A percentile compares a stretch with the other conserved stretches of the same genome.
Evolutionary conservation across 53 echinoderm and acorn worm species (phyloP).

Genomic region (Hippasteria phrygiana): DNA sequence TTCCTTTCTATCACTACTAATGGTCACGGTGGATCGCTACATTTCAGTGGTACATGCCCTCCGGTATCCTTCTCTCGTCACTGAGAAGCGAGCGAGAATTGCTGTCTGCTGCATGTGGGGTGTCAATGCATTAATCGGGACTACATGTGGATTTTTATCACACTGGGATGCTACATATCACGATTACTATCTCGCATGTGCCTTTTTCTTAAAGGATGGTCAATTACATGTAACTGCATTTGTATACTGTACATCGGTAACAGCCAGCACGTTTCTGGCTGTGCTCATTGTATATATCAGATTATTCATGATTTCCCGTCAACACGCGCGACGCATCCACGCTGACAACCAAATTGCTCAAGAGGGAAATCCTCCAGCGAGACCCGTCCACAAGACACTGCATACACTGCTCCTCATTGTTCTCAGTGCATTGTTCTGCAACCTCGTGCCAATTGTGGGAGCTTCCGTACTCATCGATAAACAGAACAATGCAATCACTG

Average conservation of each 20-base stretch:
- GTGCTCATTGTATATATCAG: background rate
- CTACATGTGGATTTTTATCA: background rate
- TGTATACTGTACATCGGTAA: background rate
- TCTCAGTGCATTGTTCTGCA: background rate
- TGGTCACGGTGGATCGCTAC: conserved; percentile 24
- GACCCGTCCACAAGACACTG: background rate
- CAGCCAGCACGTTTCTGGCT: background rate
- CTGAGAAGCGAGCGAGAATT: background rate
- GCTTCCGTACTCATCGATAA: background rate
- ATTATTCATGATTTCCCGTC: conserved; percentile 27
- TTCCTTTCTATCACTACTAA: conserved; percentile 6
- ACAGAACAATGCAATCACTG: too few species aligned
- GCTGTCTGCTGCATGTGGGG: conserved; percentile 7
- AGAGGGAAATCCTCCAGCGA: background rate
- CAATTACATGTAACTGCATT: too few species aligned
- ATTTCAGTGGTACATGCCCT: conserved; percentile 34
- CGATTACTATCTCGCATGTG: background rate
- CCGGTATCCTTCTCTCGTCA: conserved; percentile 8
- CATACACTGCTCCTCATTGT: conserved; percentile 15
- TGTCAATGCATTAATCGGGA: background rate
- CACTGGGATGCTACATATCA: background rate
- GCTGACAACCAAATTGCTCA: background rate
- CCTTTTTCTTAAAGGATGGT: background rate
- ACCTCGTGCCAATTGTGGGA: background rate
- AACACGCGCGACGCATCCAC: conserved; percentile 21